Evolutionary conservation across 1,140 invertebrate species (phyloP).

Genomic region (Cotesia vestalis): DNA sequence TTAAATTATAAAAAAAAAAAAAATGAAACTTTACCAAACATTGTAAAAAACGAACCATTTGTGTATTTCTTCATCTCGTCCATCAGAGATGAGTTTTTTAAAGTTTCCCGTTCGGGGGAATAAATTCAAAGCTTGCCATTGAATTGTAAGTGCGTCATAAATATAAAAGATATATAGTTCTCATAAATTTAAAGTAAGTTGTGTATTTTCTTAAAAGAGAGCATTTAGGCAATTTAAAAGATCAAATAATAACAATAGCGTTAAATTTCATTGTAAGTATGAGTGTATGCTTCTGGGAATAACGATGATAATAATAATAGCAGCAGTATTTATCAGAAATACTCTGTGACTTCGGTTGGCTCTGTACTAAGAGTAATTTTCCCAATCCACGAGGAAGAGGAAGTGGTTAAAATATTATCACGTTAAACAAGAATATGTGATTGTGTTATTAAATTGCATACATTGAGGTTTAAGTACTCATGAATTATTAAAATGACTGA

Average conservation of each 20-base stretch:
- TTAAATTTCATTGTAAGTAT: background rate
- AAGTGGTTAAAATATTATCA: slow-evolving; percentile 14
- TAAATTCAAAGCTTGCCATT: too few relatives aligned
- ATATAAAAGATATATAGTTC: too few relatives aligned
- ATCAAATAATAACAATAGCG: background rate
- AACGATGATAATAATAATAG: background rate
- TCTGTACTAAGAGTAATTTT: background rate
- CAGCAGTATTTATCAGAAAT: background rate
- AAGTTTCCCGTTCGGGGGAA: too few relatives aligned
- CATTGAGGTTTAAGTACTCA: background rate
- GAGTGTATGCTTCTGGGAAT: slow-evolving; percentile 3
- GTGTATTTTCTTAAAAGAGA: too few relatives aligned
- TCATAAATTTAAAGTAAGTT: too few relatives aligned
- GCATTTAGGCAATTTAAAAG: too few relatives aligned
- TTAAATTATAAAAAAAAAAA: background rate
- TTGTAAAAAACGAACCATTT: too few relatives aligned
- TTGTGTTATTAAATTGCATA: background rate
- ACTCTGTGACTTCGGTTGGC: background rate
- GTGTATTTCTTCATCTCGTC: too few relatives aligned
- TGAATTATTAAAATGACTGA: background rate
- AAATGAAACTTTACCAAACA: too few relatives aligned
- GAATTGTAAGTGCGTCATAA: too few relatives aligned
- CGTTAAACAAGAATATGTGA: background rate
- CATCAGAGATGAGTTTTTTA: too few relatives aligned
- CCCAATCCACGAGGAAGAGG: background rate